A percentile compares a stretch with the other conserved stretches of the same genome.
Conservation (phyloP, 1,140 invertebrate species). For the Zaprionus ornatus region DNA sequence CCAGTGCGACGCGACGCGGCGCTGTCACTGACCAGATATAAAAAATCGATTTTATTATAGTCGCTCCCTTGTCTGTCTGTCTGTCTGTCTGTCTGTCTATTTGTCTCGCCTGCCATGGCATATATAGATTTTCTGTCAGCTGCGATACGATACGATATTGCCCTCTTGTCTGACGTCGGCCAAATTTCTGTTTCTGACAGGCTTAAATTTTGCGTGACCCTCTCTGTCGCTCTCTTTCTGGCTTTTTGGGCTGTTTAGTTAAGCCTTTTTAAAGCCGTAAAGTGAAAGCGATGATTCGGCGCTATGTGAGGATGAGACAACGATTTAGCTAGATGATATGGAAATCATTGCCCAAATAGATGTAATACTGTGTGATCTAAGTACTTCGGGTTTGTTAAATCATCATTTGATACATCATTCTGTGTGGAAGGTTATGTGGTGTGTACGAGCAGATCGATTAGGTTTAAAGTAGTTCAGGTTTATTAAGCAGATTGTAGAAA, state of each 20-base stretch:
- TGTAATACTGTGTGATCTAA: neutral
- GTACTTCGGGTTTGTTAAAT: neutral
- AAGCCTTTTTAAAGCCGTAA: slow-evolving; percentile 44
- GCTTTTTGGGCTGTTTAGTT: slow-evolving; percentile 22
- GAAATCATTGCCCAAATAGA: neutral
- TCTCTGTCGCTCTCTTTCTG: neutral
- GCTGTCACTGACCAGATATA: slow-evolving; percentile 73
- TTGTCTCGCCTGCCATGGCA: slow-evolving; percentile 38
- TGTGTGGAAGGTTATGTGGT: neutral
- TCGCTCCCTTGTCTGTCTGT: slow-evolving; percentile 32
- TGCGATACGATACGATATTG: slow-evolving; percentile 50
- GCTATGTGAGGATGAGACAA: neutral
- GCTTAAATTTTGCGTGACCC: slow-evolving; percentile 53
- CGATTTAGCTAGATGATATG: neutral
- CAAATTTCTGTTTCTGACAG: slow-evolving; percentile 45
- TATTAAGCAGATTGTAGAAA: neutral
- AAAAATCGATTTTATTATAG: slow-evolving; percentile 81
- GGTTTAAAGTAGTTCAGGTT: neutral
- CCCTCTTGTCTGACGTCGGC: slow-evolving; percentile 29
- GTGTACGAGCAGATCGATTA: neutral
- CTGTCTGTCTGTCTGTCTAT: slow-evolving; percentile 25
- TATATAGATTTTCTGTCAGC: slow-evolving; percentile 79
- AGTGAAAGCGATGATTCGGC: slow-evolving; percentile 1
- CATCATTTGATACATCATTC: neutral
- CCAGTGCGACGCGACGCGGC: slow-evolving; percentile 53